Conservation (phyloP, 2,113 vertebrate species). For the Gnathonemus echidnorhynchus region DNA sequence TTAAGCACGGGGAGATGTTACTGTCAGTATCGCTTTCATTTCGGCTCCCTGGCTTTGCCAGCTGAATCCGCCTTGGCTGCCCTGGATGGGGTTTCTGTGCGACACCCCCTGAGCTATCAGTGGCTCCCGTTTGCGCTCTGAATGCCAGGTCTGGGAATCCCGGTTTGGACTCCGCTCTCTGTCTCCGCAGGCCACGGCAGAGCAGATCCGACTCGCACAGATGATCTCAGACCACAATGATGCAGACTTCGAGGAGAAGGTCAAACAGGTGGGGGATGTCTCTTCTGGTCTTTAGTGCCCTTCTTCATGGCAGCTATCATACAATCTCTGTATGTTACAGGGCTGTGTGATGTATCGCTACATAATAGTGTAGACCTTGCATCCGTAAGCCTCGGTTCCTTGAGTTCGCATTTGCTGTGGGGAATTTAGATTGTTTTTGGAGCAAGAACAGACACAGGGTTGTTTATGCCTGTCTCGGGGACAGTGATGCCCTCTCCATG, state of each 20-base stretch:
- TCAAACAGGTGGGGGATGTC: constrained; percentile 80
- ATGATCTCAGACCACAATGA: constrained; percentile 99
- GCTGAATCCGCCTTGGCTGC: not conserved
- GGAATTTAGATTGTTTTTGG: not conserved
- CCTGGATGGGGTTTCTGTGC: not conserved
- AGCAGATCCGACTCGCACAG: constrained; percentile 97
- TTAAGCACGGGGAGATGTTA: not conserved
- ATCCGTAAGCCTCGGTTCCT: not conserved
- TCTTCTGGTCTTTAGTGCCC: not conserved
- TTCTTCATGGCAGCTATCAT: not conserved
- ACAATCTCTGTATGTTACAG: not conserved
- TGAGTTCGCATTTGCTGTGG: not conserved
- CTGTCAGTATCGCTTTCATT: not conserved
- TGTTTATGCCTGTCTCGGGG: not conserved
- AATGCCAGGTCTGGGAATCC: not conserved
- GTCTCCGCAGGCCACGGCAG: constrained; percentile 79
- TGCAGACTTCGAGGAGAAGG: constrained; percentile 96
- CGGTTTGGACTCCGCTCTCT: fast-evolving
- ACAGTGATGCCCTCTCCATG: not conserved
- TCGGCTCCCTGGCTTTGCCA: not conserved
- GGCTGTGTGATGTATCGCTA: not conserved
- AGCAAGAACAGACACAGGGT: not conserved
- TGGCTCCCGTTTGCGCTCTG: not conserved
- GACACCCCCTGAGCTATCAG: not conserved
- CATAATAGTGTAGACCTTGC: not conserved